Evolutionary conservation across 2,888 invertebrate species (phyloP), one percentile per base, ranked within the genome.

Genomic region (Melipona bicolor): DNA sequence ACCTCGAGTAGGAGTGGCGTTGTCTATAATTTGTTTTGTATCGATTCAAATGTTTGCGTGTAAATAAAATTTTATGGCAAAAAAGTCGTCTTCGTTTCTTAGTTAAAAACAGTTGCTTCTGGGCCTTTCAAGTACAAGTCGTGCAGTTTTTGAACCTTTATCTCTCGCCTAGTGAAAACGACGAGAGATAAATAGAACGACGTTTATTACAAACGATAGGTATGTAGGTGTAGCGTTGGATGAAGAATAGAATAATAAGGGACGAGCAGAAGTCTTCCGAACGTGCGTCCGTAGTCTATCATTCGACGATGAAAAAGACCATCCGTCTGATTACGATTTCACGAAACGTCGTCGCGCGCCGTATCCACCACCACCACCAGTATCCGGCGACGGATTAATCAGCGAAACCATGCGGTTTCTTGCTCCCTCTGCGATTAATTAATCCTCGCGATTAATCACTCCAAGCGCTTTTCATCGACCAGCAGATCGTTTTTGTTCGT

Each of bases 321-420:
- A 88, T 86, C 84, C 83, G 85, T 88, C 87, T 86, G 89, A 89
- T 89, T 89, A 87, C 81, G 85, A 89, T 88, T 87, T 89, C 81
- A 67, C 80, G 84, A 84, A 84, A 87, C 85, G 83, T 86, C 87
- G 75, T 79, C 70, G 80, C 32, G 50, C 36, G 32, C 36, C 68
- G 67, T 68, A 76, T 72, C 79, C 80, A 67, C 72, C 76, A 61
- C 27, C 36, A 36, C 1, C 43, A 9, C 43, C 43, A 43, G 43
- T 43, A 43, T 32, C 77, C 74, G 70, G 64, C 80, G 77, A 88
- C 83, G 88, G 75, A 85, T 88, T 89, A 87, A 89, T 89, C 89
- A 89, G 73, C 74, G 81, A 85, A 89, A 89, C 81, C 89, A 75
- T 69, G 88, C 88, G 81, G 78, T 83, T 89, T 87, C 86, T 89